Evolutionary conservation across 2,888 invertebrate genomes (phyloP), one percentile per base, ranked within the genome.

Genomic region (Apamea anceps): DNA sequence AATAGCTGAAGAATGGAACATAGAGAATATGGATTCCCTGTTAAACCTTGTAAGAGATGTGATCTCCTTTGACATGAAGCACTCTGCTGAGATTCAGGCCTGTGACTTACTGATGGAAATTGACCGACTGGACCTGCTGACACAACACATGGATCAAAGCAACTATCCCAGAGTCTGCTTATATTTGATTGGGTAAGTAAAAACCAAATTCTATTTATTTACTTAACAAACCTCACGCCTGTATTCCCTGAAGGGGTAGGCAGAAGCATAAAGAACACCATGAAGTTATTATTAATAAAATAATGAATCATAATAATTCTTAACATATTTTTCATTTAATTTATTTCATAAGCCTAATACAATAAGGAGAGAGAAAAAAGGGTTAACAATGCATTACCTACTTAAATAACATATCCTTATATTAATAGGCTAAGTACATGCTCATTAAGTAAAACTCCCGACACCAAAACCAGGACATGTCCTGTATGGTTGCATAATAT

Each of bases 91-190:
- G 96, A 99, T 99, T 0, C 99, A 99, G 96, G 99, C 99, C 0
- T 99, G 99, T 94, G 99, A 99, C 96, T 97, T 99, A 80, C 97
- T 99, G 0, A 99, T 99, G 98, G 99, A 99, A 97, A 99, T 99
- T 88, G 99, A 99, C 93, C 97, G 98, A 84, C 97, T 99, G 71
- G 98, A 99, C 91, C 96, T 99, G 72, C 96, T 99, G 37, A 98
- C 98, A 42, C 97, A 98, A 77, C 99, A 99, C 92, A 99, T 99
- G 88, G 99, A 99, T 90, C 98, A 98, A 90, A 98, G 98, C 90
- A 99, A 99, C 79, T 99, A 99, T 94, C 98, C 98, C 25, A 97
- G 99, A 89, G 99, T 99, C 66, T 99, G 99, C 93, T 97, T 99
- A 51, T 99, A 99, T 95, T 97, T 99, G 72, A 98, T 98, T 84